Percentiles rank a stretch among this genome's conserved stretches.
These are phyloP conservation scores for Pomacea canaliculata DNA, from an alignment of 2,888 invertebrate genomes.

Conservation along the genomic window DNA sequence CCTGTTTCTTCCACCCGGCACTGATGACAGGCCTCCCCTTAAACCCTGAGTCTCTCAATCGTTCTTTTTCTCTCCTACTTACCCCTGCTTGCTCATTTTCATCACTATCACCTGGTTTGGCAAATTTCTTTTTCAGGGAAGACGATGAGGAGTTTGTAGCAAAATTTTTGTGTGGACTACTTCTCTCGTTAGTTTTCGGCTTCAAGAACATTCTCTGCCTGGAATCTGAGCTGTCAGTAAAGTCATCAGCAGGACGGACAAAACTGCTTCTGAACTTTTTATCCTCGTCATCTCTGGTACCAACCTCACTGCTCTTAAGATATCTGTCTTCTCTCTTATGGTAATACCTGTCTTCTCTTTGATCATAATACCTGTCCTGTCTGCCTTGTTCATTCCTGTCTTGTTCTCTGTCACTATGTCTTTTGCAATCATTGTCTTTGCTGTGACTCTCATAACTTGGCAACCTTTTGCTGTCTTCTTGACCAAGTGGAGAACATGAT, in stretches of 20 bases:
- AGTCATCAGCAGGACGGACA: slow-evolving; percentile 9
- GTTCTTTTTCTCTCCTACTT: background rate
- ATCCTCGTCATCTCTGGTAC: slow-evolving; percentile 13
- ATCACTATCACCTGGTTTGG: background rate
- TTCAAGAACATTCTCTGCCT: slow-evolving; percentile 41
- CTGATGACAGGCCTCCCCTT: background rate
- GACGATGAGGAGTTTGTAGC: background rate
- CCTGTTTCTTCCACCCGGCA: background rate
- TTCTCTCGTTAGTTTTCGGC: slow-evolving; percentile 31
- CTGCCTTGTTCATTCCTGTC: too few species aligned
- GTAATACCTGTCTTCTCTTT: slow-evolving; percentile 19
- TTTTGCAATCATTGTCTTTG: too few species aligned
- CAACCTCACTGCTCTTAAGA: slow-evolving; percentile 19
- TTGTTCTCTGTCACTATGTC: too few species aligned
- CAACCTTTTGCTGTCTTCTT: too few species aligned
- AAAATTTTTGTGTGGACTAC: background rate
- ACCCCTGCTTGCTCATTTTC: background rate
- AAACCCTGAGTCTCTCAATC: background rate
- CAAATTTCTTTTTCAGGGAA: slow-evolving; percentile 6
- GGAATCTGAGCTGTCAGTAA: slow-evolving; percentile 1
- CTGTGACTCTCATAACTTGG: too few species aligned
- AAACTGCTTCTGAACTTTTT: background rate
- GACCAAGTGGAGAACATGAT: too few species aligned
- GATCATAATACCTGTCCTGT: background rate
- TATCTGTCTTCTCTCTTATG: slow-evolving; percentile 20